These are phyloP conservation scores for Coleophora flavipennella DNA, from an alignment of 2,888 invertebrate genomes.

Conservation along the genomic window DNA sequence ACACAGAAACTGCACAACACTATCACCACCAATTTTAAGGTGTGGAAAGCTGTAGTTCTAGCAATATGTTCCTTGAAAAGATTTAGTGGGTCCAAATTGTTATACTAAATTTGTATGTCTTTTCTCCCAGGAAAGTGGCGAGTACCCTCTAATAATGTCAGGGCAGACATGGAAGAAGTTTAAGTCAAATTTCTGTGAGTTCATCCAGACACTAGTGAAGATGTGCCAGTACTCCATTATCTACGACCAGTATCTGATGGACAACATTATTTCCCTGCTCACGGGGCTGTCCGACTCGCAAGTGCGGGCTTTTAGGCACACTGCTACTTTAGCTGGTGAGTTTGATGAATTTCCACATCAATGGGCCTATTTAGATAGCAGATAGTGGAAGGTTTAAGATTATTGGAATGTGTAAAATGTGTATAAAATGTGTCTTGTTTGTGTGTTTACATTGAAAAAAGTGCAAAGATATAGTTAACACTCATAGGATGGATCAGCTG, in stretches of 20 bases:
- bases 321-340: conserved; percentile 90
- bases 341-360: not conserved
- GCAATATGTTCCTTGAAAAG: too few relatives aligned
- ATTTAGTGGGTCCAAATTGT: too few relatives aligned
- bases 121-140: conserved; percentile 89
- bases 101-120: not conserved
- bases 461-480: too few relatives aligned
- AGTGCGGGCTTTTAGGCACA: conserved; percentile 93
- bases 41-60: too few relatives aligned
- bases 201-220: conserved; percentile 95
- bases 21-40: too few relatives aligned
- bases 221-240: conserved; percentile 99
- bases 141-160: conserved; percentile 97
- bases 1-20: too few relatives aligned
- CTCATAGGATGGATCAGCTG: too few relatives aligned
- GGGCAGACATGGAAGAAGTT: conserved; percentile 99
- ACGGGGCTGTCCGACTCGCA: conserved; percentile 98
- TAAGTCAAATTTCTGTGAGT: conserved; percentile 95
- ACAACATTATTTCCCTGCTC: conserved; percentile 96
- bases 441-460: too few relatives aligned
- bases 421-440: too few relatives aligned
- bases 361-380: too few relatives aligned
- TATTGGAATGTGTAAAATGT: too few relatives aligned
- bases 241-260: conserved; percentile 99
- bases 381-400: too few relatives aligned